Evolutionary conservation across 2,113 vertebrate species (phyloP).

Genomic region (Plecotus auritus): DNA sequence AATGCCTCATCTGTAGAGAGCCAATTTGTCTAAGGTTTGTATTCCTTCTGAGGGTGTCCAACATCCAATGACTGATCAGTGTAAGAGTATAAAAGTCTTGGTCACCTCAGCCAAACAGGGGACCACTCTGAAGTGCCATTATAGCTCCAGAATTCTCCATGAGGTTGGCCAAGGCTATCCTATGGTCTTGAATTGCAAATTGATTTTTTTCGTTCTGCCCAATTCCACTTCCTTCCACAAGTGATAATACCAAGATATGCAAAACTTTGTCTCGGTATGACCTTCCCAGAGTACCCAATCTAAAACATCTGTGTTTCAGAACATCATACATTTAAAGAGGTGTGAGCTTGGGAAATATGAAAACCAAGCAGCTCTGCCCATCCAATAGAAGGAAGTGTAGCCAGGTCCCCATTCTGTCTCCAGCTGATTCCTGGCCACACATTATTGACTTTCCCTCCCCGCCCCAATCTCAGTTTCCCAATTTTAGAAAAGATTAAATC

Average conservation of each 20-base stretch:
- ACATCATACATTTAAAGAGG: background rate
- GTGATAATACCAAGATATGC: background rate
- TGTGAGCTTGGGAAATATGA: background rate
- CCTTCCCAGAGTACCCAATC: background rate
- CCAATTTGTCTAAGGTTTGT: background rate
- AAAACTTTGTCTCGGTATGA: background rate
- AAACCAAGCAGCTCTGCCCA: background rate
- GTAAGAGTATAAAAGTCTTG: background rate
- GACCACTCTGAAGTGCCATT: background rate
- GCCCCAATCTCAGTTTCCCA: background rate
- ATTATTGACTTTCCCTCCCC: background rate
- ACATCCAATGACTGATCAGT: background rate
- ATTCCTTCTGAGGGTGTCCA: background rate
- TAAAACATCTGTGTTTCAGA: background rate
- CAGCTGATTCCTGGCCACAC: background rate
- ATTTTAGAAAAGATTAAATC: constrained; percentile 70
- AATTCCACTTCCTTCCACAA: background rate
- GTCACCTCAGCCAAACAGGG: background rate
- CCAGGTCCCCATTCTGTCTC: background rate
- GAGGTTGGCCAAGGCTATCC: background rate
- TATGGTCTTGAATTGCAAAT: background rate
- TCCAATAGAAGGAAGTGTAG: background rate
- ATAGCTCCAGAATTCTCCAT: background rate
- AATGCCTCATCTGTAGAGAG: background rate
- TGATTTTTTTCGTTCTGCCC: background rate